These are phyloP conservation scores for Phalera bucephala DNA, from an alignment of 2,888 invertebrate genomes.

Conservation along the genomic window DNA sequence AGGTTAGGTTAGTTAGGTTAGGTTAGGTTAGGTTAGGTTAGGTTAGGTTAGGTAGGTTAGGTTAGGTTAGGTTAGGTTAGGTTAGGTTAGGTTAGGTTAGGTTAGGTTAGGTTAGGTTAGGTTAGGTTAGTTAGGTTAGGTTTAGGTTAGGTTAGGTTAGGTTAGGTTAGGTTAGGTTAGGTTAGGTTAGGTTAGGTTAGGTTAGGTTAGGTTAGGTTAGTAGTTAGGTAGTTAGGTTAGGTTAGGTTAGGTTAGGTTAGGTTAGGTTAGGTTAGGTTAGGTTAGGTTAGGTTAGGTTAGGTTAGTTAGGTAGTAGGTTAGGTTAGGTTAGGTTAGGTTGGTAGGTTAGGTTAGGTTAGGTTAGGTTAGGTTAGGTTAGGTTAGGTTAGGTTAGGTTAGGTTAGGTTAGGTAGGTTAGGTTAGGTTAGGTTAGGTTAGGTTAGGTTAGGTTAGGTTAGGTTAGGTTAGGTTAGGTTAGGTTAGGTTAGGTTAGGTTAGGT, in stretches of 20 bases:
- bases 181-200: slow-evolving; percentile 5
- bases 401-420: too few relatives aligned
- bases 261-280: slow-evolving; percentile 3
- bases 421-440: slow-evolving; percentile 12
- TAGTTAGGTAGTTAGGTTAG: not conserved
- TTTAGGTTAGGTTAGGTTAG: slow-evolving; percentile 7
- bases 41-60: too few relatives aligned
- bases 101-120: slow-evolving; percentile 12
- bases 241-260: too few relatives aligned
- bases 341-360: too few relatives aligned
- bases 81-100: slow-evolving; percentile 14
- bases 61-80: too few relatives aligned
- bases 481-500: slow-evolving; percentile 22
- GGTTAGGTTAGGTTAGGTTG: slow-evolving; percentile 22
- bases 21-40: slow-evolving; percentile 16
- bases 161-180: slow-evolving; percentile 5
- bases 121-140: too few relatives aligned
- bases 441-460: slow-evolving; percentile 15
- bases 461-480: slow-evolving; percentile 10
- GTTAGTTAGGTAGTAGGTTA: slow-evolving; percentile 12
- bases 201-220: slow-evolving; percentile 23
- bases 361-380: slow-evolving; percentile 19
- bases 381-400: slow-evolving; percentile 12
- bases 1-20: slow-evolving; percentile 21
- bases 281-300: slow-evolving; percentile 8